phyloP scores from a whole-genome alignment of 2,888 invertebrate species.

The Zeuzera pyrina region DNA sequence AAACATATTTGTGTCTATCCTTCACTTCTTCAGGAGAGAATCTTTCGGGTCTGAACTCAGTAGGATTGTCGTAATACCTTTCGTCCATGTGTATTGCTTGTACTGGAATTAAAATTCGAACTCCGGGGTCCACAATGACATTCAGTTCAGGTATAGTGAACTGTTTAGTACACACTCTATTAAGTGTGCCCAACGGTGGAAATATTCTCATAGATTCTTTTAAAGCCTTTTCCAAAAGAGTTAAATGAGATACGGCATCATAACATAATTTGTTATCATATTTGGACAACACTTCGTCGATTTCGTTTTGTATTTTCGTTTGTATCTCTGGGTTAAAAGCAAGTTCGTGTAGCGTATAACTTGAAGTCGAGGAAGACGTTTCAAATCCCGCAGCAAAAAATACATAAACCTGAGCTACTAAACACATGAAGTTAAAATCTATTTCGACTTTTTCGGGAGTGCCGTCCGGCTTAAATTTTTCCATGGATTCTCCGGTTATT shows the following conservation, averaged over 20 bases:
- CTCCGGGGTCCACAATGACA: slow-evolving; percentile 39
- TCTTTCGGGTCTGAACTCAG: slow-evolving; percentile 34
- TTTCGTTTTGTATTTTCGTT: slow-evolving; percentile 23
- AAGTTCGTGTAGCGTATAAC: slow-evolving; percentile 27
- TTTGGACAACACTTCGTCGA: slow-evolving; percentile 17
- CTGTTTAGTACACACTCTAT: slow-evolving; percentile 13
- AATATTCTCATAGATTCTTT: slow-evolving; percentile 20
- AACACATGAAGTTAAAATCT: slow-evolving; percentile 11
- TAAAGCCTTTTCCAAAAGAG: slow-evolving; percentile 16
- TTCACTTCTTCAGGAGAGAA: slow-evolving; percentile 22
- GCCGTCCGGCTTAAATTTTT: slow-evolving; percentile 8
- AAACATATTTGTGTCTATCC: slow-evolving; percentile 25
- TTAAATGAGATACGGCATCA: slow-evolving; percentile 13
- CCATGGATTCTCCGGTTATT: slow-evolving; percentile 10
- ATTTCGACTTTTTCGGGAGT: slow-evolving; percentile 9
- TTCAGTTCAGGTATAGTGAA: slow-evolving; percentile 18
- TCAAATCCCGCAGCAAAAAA: slow-evolving; percentile 23
- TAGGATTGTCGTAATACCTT: slow-evolving; percentile 39
- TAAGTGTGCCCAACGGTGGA: slow-evolving; percentile 11
- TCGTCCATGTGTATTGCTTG: slow-evolving; percentile 44
- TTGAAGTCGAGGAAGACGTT: slow-evolving; percentile 22
- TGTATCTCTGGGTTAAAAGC: slow-evolving; percentile 28
- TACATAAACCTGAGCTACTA: slow-evolving; percentile 18
- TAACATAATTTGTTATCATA: slow-evolving; percentile 14
- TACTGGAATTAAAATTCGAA: slow-evolving; percentile 38